Evolutionary conservation across 2,113 vertebrate genomes (phyloP), one percentile per base, ranked within the genome.

Genomic region (Blennius ocellaris): DNA sequence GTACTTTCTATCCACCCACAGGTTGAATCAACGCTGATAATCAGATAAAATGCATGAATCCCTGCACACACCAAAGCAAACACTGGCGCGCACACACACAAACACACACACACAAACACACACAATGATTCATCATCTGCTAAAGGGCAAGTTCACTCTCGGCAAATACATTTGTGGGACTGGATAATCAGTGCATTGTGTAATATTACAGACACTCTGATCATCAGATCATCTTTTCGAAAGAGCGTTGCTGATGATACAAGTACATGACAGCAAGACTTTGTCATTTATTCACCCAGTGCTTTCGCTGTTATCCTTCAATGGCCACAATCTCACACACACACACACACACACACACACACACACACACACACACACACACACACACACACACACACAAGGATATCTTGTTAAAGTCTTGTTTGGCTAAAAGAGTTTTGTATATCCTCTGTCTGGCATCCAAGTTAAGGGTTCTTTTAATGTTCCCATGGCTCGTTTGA

Each of bases 1-100:
- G 77, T 74, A 79, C 80, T 77, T 75, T 79, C 73, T 75, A 66
- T 82, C 69, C 86, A 61, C 88, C 86, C 81, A 86, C 86, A 72
- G 61, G 50, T 83, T 85, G 72, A 85, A 88, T 86, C 73, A 58
- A 80, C 55, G n/a, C 53, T 69, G 73, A 83, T 87, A 78, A 84
- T 87, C 83, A 80, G 77, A 83, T 78, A 72, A 80, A 81, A 77
- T 83, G 75, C 77, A 71, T 47, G 37, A 81, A 78, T 85, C 80
- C 52, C 59, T 16, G 21, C 21, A 30, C 21, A 30, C 21, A 30
- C 21, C 21, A 30, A 30, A 30, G 21, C 21, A 30, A 30, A 30
- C 21, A 30, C 21, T 30, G 4, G 21, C 21, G 4, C 21, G 4
- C 21, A 30, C 2, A 30, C 21, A 30, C 21, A 30, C 21, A 30